Evolutionary conservation across 2,797 vertebrate genomes (phyloP), one percentile per base, ranked within the genome.

Genomic region (Lemur catta): DNA sequence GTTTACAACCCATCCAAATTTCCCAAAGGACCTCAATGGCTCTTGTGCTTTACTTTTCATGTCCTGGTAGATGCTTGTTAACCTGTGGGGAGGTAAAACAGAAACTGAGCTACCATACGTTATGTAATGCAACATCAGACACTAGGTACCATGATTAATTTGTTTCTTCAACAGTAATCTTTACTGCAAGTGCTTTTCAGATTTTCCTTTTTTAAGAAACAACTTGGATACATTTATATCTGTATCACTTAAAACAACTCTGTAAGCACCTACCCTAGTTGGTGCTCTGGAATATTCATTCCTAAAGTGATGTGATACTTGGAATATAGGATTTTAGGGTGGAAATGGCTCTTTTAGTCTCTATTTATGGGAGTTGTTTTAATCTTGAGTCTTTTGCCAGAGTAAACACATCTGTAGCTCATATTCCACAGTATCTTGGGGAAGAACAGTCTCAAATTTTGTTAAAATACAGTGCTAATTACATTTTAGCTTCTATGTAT

Each of bases 381-480:
- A 88, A 90, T 92, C 71, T 94, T 57, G 30, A 65, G 48, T 41
- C 52, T 93, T 93, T 89, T 97, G 96, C 96, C 96, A 98, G 95
- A 96, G 88, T 93, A 96, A 97, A 97, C 92, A 97, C 95, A 97
- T 97, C 96, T 97, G 95, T 65, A 94, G 89, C 81, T 98, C 96
- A 81, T 96, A 91, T 95, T 97, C 87, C 95, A 90, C 46, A 85
- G 74, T 52, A 80, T 97, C 92, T 89, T 55, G 35, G 74, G 67
- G 55, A 96, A 96, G 46, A 96, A 85, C 46, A 43, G 84, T 97
- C 95, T 96, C 97, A 71, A 93, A 74, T 97, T 98, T 96, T 97
- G 95, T 97, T 97, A 94, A 96, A 97, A 98, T 97, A 94, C 94
- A 97, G 76, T 80, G 94, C 92, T 97, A 96, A 96, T 97, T 95